Conservation (phyloP, 2,113 vertebrate species). For the Brachypteracias leptosomus region DNA sequence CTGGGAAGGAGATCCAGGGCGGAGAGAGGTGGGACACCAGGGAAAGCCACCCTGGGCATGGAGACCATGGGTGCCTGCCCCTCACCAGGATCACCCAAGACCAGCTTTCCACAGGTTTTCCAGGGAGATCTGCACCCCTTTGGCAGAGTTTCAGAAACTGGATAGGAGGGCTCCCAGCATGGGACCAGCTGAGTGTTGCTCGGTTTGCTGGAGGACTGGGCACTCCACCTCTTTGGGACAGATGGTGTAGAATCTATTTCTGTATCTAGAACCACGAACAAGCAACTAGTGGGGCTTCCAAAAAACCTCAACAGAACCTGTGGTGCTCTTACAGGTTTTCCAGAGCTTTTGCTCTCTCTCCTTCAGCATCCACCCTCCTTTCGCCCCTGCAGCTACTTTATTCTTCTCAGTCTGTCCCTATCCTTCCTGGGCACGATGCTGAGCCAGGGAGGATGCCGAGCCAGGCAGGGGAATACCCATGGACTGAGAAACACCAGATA, state of each 20-base stretch:
- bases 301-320: not conserved
- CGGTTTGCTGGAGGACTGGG: not conserved
- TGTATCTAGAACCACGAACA: not conserved
- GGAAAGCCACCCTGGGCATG: not conserved
- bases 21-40: not conserved
- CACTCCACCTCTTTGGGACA: not conserved
- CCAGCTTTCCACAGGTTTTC: not conserved
- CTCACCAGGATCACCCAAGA: not conserved
- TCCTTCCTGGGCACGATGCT: rapidly evolving
- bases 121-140: not conserved
- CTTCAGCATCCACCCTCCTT: not conserved
- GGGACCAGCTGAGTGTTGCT: rapidly evolving
- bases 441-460: not conserved
- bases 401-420: not conserved
- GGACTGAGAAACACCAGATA: not conserved
- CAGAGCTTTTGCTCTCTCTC: not conserved
- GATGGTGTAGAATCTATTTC: not conserved
- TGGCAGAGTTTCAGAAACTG: not conserved
- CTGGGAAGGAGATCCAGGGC: not conserved
- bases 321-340: not conserved
- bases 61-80: not conserved
- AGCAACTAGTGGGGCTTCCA: not conserved
- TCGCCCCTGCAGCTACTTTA: rapidly evolving
- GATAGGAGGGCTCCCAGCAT: not conserved
- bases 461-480: not conserved